Evolutionary conservation across 2,113 vertebrate species (phyloP), one percentile per base, ranked within the genome.

Genomic region (Halcyon senegalensis): DNA sequence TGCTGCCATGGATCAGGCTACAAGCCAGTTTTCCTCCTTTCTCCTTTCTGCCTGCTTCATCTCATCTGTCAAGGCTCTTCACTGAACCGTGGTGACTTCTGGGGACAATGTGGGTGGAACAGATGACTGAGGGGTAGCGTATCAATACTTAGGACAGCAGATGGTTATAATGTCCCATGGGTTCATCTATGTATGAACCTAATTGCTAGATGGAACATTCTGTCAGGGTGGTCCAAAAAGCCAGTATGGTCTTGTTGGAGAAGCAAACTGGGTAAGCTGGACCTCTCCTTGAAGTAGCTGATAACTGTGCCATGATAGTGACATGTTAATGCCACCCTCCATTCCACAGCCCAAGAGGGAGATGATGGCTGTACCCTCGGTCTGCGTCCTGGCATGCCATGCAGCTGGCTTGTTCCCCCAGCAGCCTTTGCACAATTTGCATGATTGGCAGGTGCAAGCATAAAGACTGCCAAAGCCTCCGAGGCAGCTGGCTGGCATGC

Each of bases 401-500:
- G 69, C 90, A 86, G 94, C 88, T 96, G 94, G 93, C 91, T 92
- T 24, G 18, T 55, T n/a, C 23, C 6, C 84, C 76, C 83, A 67
- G 77, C 87, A 95, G 86, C 81, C 91, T 92, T 91, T 87, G 87
- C 93, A 93, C 93, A 87, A 21, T 62, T 81, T 86, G 82, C 62
- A 7, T 48, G 87, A 88, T 86, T 94, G 95, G 91, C 96, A 96
- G 97, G 92, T 96, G 94, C 87, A 68, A 86, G 63, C 75, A 96
- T 86, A 96, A 97, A 93, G 81, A 23, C 89, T 93, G 58, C 87
- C 0, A 48, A 69, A 93, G 87, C 62, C 95, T 93, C 56, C 35
- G 11, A 97, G 89, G 94, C 91, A 97, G 96, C 96, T 95, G 95
- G 92, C 93, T 94, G 92, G 94, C 90, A 96, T 94, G 87, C 79